Percentiles rank a stretch among this genome's conserved stretches.
These are phyloP conservation scores for Marcusenius ussheri DNA, from an alignment of 2,113 vertebrate genomes.

Conservation along the genomic window DNA sequence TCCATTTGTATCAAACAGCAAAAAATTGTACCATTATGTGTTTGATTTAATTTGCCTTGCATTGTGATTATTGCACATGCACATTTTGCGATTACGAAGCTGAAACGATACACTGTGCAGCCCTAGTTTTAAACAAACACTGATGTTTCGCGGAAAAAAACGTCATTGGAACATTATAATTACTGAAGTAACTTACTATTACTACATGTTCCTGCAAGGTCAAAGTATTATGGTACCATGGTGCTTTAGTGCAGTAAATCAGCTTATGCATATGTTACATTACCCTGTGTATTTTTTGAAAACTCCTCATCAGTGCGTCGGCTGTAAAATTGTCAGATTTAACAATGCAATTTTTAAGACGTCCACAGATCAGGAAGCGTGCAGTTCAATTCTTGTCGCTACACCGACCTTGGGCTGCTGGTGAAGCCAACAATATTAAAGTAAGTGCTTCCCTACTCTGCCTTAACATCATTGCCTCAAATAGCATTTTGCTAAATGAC, in stretches of 20 bases:
- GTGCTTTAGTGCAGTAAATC: neutral
- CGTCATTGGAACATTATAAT: neutral
- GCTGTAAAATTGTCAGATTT: neutral
- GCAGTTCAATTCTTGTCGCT: slow-evolving; percentile 18
- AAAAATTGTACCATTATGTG: neutral
- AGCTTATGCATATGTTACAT: neutral
- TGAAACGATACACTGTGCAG: neutral
- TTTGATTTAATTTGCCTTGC: neutral
- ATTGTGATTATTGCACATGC: neutral
- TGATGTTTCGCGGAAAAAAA: neutral
- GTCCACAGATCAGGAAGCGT: slow-evolving; percentile 23
- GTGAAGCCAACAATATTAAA: slow-evolving; percentile 34
- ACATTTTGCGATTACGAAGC: neutral
- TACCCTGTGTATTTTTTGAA: neutral
- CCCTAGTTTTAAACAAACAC: neutral
- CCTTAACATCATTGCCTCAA: slow-evolving; percentile 41
- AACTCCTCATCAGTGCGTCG: neutral
- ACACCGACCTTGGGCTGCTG: slow-evolving; percentile 30
- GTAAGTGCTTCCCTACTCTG: slow-evolving; percentile 38
- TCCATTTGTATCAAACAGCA: neutral
- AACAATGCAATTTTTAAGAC: slow-evolving; percentile 20
- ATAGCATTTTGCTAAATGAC: slow-evolving; percentile 30
- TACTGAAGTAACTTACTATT: neutral
- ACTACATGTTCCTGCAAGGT: neutral
- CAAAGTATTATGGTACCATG: neutral